Evolutionary conservation across 2,113 vertebrate genomes (phyloP).

Genomic region (Hiodon tergisus): DNA sequence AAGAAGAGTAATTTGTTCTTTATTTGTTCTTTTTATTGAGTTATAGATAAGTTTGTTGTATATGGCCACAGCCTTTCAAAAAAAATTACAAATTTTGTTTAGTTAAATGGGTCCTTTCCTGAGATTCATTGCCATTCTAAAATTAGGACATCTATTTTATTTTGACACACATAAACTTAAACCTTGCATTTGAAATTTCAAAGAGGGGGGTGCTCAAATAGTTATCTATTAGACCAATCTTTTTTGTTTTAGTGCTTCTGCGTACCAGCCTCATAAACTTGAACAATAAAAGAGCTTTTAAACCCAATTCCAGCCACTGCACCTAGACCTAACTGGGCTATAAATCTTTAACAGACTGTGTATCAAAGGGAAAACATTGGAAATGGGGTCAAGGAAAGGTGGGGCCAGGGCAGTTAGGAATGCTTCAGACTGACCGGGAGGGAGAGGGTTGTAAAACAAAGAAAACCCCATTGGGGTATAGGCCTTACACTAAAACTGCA

Average conservation of each 20-base stretch:
- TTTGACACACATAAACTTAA: neutral
- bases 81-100: neutral
- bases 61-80: neutral
- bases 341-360: neutral
- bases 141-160: neutral
- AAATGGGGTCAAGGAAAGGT: neutral
- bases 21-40: too few species aligned
- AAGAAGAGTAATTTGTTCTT: too few species aligned
- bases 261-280: neutral
- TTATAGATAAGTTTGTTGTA: too few species aligned
- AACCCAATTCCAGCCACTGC: constrained; percentile 10
- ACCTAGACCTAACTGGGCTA: neutral
- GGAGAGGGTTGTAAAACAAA: neutral
- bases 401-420: neutral
- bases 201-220: neutral
- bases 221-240: constrained; percentile 6
- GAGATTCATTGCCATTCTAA: constrained; percentile 1
- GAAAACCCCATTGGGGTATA: too few species aligned
- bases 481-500: too few species aligned
- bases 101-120: neutral
- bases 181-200: neutral
- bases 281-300: constrained; percentile 18
- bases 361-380: neutral
- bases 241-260: neutral
- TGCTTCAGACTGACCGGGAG: neutral